phyloP scores from a whole-genome alignment of 1,140 invertebrate genomes.

The Babylonia areolata region DNA sequence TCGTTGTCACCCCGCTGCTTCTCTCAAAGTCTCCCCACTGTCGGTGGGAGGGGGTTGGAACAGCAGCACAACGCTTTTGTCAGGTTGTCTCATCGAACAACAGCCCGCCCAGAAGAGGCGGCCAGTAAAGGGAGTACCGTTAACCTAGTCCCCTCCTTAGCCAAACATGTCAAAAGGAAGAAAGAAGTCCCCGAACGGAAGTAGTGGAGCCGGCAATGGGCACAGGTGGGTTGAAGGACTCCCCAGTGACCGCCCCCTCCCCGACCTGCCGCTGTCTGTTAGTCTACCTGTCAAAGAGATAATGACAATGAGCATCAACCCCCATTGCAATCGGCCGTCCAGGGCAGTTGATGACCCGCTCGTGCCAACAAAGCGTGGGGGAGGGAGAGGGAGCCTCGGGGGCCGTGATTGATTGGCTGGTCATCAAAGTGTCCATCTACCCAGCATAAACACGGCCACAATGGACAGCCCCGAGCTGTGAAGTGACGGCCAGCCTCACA shows the following conservation, averaged over 20 bases:
- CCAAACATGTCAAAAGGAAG: conserved; percentile 9
- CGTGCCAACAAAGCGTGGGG: not conserved
- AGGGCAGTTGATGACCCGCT: not conserved
- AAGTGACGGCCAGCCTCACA: not conserved
- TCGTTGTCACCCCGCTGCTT: not conserved
- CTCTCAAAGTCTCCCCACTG: not conserved
- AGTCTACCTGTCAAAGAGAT: conserved; percentile 16
- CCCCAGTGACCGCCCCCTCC: not conserved
- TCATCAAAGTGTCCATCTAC: conserved; percentile 11
- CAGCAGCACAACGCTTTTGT: not conserved
- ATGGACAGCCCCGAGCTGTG: not conserved
- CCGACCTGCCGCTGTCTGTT: not conserved
- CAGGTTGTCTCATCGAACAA: not conserved
- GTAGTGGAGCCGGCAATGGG: not conserved
- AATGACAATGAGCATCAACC: not conserved
- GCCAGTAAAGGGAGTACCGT: not conserved
- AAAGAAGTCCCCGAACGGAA: not conserved
- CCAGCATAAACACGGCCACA: not conserved
- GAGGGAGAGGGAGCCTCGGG: not conserved
- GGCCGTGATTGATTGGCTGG: not conserved
- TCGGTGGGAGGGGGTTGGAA: not conserved
- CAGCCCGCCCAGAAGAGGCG: not conserved
- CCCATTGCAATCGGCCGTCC: not conserved
- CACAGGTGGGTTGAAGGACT: not conserved
- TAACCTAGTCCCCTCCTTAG: not conserved